phyloP scores from a whole-genome alignment of 2,113 vertebrate species.

The Actinemys pallida region DNA sequence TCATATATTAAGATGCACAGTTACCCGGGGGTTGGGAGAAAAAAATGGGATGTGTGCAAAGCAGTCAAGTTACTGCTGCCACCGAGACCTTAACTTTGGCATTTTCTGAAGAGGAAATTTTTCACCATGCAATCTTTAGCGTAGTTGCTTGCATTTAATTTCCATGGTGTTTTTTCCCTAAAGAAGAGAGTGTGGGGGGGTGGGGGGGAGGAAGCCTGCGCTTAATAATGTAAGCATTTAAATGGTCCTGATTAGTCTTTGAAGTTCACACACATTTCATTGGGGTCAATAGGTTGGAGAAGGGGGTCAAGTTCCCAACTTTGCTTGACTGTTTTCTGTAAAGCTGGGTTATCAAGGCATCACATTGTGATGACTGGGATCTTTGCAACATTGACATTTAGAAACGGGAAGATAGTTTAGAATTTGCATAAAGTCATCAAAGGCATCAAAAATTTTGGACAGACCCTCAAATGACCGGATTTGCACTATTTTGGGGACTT shows the following conservation, averaged over 20 bases:
- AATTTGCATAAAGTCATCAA: fast-evolving
- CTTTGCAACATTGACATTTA: neutral
- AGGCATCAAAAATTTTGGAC: fast-evolving
- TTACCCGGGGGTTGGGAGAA: neutral
- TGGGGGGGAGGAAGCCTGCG: neutral
- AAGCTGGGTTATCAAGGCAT: constrained; percentile 37
- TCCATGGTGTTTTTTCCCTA: neutral
- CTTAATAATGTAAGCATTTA: constrained; percentile 44
- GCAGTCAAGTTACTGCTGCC: fast-evolving
- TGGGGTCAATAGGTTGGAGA: constrained; percentile 64
- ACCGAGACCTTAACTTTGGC: fast-evolving
- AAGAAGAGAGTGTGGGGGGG: neutral
- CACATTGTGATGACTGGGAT: neutral
- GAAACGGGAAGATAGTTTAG: neutral
- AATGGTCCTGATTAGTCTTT: constrained; percentile 32
- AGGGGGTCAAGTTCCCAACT: constrained; percentile 23
- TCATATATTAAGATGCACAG: neutral
- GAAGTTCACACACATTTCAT: constrained; percentile 49
- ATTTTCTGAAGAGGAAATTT: fast-evolving
- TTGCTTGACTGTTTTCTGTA: neutral
- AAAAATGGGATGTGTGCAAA: neutral
- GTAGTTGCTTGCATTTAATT: neutral
- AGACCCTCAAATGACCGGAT: neutral
- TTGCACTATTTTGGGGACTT: neutral
- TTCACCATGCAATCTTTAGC: fast-evolving